Conservation (phyloP, 1,140 invertebrate genomes). For the Drepana arcuata region DNA sequence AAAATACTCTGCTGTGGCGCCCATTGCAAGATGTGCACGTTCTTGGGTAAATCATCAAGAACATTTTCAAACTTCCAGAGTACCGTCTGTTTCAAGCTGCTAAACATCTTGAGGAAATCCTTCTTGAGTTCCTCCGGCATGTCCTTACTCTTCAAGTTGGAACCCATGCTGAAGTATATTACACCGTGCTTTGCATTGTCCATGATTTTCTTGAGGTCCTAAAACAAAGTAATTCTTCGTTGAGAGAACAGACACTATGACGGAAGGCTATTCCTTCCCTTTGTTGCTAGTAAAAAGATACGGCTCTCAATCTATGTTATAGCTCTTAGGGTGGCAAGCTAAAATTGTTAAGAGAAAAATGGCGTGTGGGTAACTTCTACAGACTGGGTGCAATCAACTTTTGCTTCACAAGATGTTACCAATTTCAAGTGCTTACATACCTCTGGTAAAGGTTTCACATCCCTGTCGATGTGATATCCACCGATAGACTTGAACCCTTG, state of each 20-base stretch:
- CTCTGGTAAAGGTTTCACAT: slow-evolving; percentile 40
- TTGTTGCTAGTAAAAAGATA: no score
- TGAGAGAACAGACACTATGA: no score
- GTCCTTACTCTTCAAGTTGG: slow-evolving; percentile 35
- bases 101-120: slow-evolving; percentile 21
- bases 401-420: no score
- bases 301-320: no score
- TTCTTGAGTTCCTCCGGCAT: slow-evolving; percentile 22
- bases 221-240: no score
- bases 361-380: no score
- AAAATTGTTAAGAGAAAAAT: no score
- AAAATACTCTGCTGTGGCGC: slow-evolving; percentile 76
- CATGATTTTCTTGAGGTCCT: slow-evolving; percentile 63
- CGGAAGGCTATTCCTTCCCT: no score
- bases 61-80: slow-evolving; percentile 70
- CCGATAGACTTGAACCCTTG: slow-evolving; percentile 73
- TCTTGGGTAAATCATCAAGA: slow-evolving; percentile 46
- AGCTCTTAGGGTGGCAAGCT: no score
- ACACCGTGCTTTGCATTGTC: slow-evolving; percentile 61
- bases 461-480: slow-evolving; percentile 65
- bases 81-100: slow-evolving; percentile 34
- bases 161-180: slow-evolving; percentile 74
- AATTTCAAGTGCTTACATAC: no score
- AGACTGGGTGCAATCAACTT: no score
- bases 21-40: slow-evolving; percentile 75